Evolutionary conservation across 1,140 invertebrate species (phyloP), one percentile per base, ranked within the genome.

Genomic region (Drosophila orosa): DNA sequence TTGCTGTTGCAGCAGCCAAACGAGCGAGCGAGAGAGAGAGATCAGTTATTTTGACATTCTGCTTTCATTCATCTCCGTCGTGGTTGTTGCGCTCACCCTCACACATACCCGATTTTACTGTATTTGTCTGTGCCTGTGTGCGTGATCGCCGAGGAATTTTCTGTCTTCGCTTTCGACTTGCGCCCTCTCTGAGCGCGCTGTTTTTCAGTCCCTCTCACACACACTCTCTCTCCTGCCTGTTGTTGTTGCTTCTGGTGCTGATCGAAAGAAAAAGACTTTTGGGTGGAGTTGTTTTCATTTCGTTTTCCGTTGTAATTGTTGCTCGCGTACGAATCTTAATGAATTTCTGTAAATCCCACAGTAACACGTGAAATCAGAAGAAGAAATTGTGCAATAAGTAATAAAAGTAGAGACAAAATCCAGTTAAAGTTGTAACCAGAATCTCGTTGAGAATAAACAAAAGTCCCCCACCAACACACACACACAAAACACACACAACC

Each of bases 61-160:
- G 84, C 83, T 89, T 86, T 89, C 84, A 86, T 86, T 86, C 83
- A 86, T 86, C 83, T 86, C 83, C 83, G 80, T 83, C 81, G 76
- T 71, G 59, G 66, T 74, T 81, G 65, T 68, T 78, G 66, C 80
- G 65, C 79, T 82, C 80, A 69, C 74, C 17, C 57, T 60, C 58
- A 72, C 25, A 52, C 59, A 29, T 40, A 48, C 56, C 60, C 74
- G 69, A 67, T 69, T 68, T 65, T 65, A 76, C 66, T 73, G 72
- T 54, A 37, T 44, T 63, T 42, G 15, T 58, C n/a, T 74, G 29
- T 69, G 42, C 29, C 29, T 62, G 59, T 66, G 58, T 80, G 59
- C 66, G 57, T 60, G 63, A 54, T 75, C 68, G 72, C 44, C 80
- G 72, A 89, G 84, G 84, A 89, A 89, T 89, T 89, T 84, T 89